These are phyloP conservation scores for Conus betulinus DNA, from an alignment of 1,140 invertebrate species.

Conservation along the genomic window DNA sequence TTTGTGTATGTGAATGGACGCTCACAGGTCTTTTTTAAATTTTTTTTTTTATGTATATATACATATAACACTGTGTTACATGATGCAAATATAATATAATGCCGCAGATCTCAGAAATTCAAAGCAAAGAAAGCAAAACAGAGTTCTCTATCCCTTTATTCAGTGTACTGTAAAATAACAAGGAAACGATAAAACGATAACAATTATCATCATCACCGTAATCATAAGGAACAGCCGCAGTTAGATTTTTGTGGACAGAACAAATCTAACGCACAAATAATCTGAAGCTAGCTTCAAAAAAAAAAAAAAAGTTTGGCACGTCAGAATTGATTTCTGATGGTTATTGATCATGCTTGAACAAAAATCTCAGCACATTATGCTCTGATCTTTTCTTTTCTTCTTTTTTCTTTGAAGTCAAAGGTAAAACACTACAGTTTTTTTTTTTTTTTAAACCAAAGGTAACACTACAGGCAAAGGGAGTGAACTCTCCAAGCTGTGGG, in stretches of 20 bases:
- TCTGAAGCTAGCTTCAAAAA: no score
- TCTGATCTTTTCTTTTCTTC: not conserved
- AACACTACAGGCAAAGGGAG: no score
- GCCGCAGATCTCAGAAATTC: not conserved
- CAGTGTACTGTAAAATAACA: not conserved
- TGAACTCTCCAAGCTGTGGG: no score
- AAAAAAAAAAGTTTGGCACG: not conserved
- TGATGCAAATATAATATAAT: not conserved
- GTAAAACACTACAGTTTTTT: no score
- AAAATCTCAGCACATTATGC: not conserved
- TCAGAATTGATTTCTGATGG: conserved; percentile 1
- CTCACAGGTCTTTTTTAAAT: no score
- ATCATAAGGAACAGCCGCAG: not conserved
- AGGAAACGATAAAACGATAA: not conserved
- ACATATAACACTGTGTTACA: not conserved
- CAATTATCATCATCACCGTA: no score
- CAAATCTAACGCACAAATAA: not conserved
- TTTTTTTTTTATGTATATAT: no score
- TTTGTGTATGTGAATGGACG: not conserved
- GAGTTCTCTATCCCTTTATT: not conserved
- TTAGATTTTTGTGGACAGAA: not conserved
- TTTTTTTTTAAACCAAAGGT: no score
- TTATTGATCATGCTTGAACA: not conserved
- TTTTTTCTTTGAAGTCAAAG: no score
- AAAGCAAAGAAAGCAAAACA: not conserved